phyloP scores from a whole-genome alignment of 2,888 invertebrate genomes.

The Diaphora mendica region DNA sequence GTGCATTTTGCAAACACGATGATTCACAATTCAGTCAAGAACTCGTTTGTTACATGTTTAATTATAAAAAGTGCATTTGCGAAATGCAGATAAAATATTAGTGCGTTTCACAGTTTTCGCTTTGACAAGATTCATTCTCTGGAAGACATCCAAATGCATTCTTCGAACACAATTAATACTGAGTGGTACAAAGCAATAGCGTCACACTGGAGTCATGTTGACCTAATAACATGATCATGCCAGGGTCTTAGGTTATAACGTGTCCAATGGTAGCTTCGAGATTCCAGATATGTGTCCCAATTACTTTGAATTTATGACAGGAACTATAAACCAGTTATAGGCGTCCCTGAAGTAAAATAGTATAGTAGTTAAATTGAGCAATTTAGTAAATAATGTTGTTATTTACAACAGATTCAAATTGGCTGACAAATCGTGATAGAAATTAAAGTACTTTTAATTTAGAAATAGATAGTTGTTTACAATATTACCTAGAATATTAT shows the following conservation, averaged over 20 bases:
- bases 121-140: constrained; percentile 41
- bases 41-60: background rate
- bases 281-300: constrained; percentile 29
- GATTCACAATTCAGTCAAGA: background rate
- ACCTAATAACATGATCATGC: constrained; percentile 50
- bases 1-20: background rate
- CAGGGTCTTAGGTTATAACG: constrained; percentile 41
- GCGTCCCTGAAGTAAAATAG: background rate
- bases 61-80: constrained; percentile 6
- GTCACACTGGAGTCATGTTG: constrained; percentile 39
- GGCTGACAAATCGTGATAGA: background rate
- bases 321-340: constrained; percentile 32
- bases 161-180: constrained; percentile 43
- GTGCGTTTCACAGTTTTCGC: constrained; percentile 15
- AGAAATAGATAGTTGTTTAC: background rate
- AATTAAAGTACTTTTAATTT: background rate
- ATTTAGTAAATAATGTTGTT: background rate
- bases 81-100: constrained; percentile 6
- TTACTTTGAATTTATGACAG: constrained; percentile 41
- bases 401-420: background rate
- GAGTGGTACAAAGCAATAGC: constrained; percentile 37
- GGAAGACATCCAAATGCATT: constrained; percentile 60
- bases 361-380: background rate
- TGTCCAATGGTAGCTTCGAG: constrained; percentile 23
- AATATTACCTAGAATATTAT: background rate